Evolutionary conservation across 1,140 invertebrate species (phyloP).

Genomic region (Bicyclus anynana): DNA sequence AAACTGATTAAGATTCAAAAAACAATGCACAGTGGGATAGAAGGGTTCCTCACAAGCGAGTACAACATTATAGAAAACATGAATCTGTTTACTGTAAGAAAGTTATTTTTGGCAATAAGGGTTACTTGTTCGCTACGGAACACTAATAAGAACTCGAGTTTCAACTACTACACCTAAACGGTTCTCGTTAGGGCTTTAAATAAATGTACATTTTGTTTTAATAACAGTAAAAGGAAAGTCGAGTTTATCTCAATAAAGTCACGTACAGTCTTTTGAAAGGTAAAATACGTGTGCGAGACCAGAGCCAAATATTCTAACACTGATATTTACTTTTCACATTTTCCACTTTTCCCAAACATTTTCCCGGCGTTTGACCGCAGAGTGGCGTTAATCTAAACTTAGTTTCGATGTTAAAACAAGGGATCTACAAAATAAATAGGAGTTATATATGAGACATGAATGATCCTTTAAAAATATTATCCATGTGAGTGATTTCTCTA

Average conservation of each 20-base stretch:
- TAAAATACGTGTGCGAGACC: constrained; percentile 1
- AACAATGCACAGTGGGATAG: too few relatives aligned
- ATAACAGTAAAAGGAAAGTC: background rate
- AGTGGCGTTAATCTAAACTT: background rate
- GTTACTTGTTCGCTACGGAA: too few relatives aligned
- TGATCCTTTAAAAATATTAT: background rate
- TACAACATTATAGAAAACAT: too few relatives aligned
- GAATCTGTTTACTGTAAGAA: too few relatives aligned
- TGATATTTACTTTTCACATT: background rate
- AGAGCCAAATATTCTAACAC: constrained; percentile 2
- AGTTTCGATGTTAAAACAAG: background rate
- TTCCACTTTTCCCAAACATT: background rate
- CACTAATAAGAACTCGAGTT: too few relatives aligned
- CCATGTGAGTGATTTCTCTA: too few relatives aligned
- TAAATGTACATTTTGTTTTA: too few relatives aligned
- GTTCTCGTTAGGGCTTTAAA: too few relatives aligned
- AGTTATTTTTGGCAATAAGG: too few relatives aligned
- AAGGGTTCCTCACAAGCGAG: too few relatives aligned
- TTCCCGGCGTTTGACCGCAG: background rate
- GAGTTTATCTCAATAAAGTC: constrained; percentile 10
- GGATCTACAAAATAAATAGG: background rate
- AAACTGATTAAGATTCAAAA: too few relatives aligned
- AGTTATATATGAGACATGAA: background rate
- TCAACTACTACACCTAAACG: too few relatives aligned
- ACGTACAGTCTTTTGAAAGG: constrained; percentile 14